phyloP scores from a whole-genome alignment of 1,140 invertebrate genomes.

The Euura lappo region DNA sequence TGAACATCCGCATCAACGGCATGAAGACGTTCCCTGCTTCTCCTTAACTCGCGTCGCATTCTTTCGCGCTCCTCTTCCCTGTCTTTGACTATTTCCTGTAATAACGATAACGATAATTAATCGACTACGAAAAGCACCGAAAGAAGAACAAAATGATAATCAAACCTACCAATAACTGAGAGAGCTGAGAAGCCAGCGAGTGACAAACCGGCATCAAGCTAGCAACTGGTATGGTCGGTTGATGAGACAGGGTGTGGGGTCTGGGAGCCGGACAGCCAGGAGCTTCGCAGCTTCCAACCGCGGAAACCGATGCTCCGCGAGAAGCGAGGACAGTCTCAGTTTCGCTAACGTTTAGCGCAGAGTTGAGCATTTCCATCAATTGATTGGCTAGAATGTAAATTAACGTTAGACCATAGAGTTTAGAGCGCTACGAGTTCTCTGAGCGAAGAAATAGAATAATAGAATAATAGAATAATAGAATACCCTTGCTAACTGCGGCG shows the following conservation, averaged over 20 bases:
- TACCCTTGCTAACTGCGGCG: constrained; percentile 76
- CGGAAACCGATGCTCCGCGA: constrained; percentile 27
- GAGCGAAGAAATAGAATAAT: too few species aligned
- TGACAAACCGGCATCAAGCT: constrained; percentile 58
- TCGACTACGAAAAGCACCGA: not conserved
- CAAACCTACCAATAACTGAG: constrained; percentile 60
- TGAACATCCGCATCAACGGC: constrained; percentile 62
- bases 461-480: constrained; percentile 17
- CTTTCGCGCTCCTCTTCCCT: constrained; percentile 78
- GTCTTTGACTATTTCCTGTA: constrained; percentile 74
- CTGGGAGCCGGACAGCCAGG: constrained; percentile 44
- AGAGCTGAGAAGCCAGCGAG: constrained; percentile 58
- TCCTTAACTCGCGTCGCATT: constrained; percentile 73
- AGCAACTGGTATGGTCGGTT: constrained; percentile 53
- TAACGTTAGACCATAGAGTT: constrained; percentile 15
- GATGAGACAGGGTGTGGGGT: constrained; percentile 40
- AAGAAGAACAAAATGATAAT: not conserved
- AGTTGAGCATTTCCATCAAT: constrained; percentile 61
- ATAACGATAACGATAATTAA: constrained; percentile 15
- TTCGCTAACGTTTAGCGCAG: constrained; percentile 60
- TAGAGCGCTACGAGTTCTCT: not conserved
- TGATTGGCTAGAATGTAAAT: constrained; percentile 55
- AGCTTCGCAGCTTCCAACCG: constrained; percentile 41
- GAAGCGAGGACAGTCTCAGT: constrained; percentile 59
- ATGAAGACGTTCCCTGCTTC: constrained; percentile 75